Conservation (phyloP, 2,797 vertebrate genomes). For the Crypturellus tataupa region DNA sequence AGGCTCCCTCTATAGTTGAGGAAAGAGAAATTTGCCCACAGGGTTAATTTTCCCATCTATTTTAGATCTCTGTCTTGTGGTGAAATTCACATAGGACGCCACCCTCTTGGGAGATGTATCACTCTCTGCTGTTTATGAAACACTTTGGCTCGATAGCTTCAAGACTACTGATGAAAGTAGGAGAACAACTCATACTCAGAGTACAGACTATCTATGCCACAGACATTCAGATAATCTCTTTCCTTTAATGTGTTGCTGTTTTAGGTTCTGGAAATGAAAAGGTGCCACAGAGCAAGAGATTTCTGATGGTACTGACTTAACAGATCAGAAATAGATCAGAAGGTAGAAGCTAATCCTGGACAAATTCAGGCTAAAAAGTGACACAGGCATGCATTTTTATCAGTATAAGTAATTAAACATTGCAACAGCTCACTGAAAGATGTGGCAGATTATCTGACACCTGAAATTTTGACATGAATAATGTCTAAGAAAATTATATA, state of each 20-base stretch:
- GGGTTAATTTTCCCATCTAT: background rate
- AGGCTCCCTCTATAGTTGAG: background rate
- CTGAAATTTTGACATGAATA: background rate
- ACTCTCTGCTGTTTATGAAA: background rate
- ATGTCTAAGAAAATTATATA: background rate
- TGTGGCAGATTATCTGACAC: background rate
- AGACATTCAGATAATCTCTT: background rate
- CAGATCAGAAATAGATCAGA: background rate
- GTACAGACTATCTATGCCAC: background rate
- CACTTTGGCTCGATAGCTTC: background rate
- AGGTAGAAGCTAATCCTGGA: constrained; percentile 10
- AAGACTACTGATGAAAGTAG: background rate
- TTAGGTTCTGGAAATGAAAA: background rate
- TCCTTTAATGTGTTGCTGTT: background rate
- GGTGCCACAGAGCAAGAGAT: background rate
- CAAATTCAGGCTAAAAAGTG: constrained; percentile 30
- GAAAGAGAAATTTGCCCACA: background rate
- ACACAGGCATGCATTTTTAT: background rate
- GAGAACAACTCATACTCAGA: background rate
- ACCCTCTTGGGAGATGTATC: background rate
- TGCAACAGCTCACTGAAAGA: background rate
- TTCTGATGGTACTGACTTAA: background rate
- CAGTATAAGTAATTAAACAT: background rate
- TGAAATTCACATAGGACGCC: background rate
- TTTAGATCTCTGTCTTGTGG: background rate